Conservation (phyloP, 2,797 vertebrate species). For the Malacoraja senta region DNA sequence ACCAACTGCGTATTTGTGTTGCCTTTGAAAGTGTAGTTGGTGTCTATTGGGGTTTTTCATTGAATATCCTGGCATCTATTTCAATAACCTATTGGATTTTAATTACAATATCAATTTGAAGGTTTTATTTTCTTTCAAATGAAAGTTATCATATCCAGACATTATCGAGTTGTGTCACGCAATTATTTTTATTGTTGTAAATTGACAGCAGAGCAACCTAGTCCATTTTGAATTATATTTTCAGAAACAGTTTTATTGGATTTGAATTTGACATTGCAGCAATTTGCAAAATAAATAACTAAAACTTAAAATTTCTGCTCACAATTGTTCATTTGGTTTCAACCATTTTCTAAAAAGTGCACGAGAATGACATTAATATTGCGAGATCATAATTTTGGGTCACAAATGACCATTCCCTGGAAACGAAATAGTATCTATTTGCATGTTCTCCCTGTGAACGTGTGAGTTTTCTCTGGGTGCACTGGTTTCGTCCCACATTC, state of each 20-base stretch:
- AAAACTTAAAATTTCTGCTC: neutral
- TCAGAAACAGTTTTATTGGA: neutral
- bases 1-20: no score
- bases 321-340: neutral
- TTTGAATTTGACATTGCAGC: neutral
- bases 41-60: neutral
- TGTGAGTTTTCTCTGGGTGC: no score
- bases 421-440: no score
- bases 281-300: neutral
- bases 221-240: neutral
- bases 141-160: neutral
- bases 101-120: neutral
- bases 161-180: neutral
- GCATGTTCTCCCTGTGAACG: no score
- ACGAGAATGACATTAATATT: neutral
- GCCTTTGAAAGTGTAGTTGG: no score
- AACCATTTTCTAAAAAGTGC: neutral
- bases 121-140: neutral
- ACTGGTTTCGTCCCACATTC: no score
- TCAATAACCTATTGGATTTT: neutral
- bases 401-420: neutral
- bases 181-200: neutral
- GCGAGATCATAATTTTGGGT: neutral
- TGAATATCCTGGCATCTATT: neutral
- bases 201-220: neutral